Evolutionary conservation across 2,888 invertebrate genomes (phyloP), one percentile per base, ranked within the genome.

Genomic region (Oscheius sp.): DNA sequence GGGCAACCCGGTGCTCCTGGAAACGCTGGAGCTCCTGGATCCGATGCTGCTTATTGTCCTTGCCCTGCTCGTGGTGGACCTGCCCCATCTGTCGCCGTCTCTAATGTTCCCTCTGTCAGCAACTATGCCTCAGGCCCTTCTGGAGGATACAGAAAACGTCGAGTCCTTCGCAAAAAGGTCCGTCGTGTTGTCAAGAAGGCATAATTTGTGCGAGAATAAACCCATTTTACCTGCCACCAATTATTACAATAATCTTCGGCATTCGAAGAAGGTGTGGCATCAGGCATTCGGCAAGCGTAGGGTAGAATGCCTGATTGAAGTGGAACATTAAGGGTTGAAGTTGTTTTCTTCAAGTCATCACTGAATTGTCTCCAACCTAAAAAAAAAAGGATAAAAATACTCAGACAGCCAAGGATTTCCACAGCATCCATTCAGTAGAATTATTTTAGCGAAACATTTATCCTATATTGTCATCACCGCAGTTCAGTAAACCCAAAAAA

Each of bases 401-500:
- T 65, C 65, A 65, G 65, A 65, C 65, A 65, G 65, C 65, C 65
- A 65, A 65, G 65, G 54, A 54, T 54, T 38, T 65, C 65, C 6
- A 44, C 65, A 65, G 22, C 50, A 22, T 22, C 26, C 38, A n/a
- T 65, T 65, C 65, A 32, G 65, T 20, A 28, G 54, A 9, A 38
- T 41, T 38, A 36, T 26, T 44, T 38, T 56, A 50, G 65, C 65
- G 65, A 65, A 64, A 65, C 65, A 22, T 20, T 44, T 24, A 28
- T 51, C 54, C 51, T 54, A 32, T 62, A 32, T 30, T 62, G 32
- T 49, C 62, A 45, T 62, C 62, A 62, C 49, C 49, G 59, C 26
- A 14, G 26, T 26, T 14, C n/a, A n/a, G 36, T 36, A 8, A 36
- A 36, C 36, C 36, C 8, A 20, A 6, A 3, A 20, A 41, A 41